Conservation (phyloP, 2,797 vertebrate species). For the Decapterus maruadsi region DNA sequence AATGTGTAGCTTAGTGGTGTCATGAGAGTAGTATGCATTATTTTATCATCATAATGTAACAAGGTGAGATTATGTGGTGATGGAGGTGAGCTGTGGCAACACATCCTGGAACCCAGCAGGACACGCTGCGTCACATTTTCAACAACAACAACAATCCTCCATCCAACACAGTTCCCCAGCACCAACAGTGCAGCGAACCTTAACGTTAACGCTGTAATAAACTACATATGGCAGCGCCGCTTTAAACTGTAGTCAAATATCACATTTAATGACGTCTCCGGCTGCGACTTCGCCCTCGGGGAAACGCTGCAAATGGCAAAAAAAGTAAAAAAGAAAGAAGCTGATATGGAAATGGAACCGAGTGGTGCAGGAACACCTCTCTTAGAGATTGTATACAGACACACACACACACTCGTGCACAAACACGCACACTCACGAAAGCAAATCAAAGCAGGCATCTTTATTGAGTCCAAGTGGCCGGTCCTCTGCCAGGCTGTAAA, state of each 20-base stretch:
- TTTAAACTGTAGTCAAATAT: conserved; percentile 35
- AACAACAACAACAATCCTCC: background rate
- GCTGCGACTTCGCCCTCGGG: conserved; percentile 20
- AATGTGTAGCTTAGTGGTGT: too few species aligned
- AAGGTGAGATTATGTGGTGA: too few species aligned
- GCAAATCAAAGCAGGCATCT: conserved; percentile 44
- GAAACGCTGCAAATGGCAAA: conserved; percentile 32
- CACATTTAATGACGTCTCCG: conserved; percentile 39
- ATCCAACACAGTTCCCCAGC: conserved; percentile 23
- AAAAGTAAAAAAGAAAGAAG: background rate
- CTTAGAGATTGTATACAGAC: conserved; percentile 9
- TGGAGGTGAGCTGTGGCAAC: too few species aligned
- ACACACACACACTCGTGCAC: background rate
- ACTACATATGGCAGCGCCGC: conserved; percentile 7
- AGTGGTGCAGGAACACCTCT: conserved; percentile 14
- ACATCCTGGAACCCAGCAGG: too few species aligned
- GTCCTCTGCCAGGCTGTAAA: conserved; percentile 32
- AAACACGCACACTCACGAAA: conserved; percentile 4
- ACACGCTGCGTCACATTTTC: background rate
- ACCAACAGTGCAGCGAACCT: background rate
- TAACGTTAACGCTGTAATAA: conserved; percentile 33
- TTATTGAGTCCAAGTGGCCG: conserved; percentile 37
- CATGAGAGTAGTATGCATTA: too few species aligned
- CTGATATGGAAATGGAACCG: conserved; percentile 19
- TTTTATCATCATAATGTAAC: too few species aligned